Base-by-base conservation (phyloP, 1,140 invertebrate species). In the Wasmannia auropunctata region DNA sequence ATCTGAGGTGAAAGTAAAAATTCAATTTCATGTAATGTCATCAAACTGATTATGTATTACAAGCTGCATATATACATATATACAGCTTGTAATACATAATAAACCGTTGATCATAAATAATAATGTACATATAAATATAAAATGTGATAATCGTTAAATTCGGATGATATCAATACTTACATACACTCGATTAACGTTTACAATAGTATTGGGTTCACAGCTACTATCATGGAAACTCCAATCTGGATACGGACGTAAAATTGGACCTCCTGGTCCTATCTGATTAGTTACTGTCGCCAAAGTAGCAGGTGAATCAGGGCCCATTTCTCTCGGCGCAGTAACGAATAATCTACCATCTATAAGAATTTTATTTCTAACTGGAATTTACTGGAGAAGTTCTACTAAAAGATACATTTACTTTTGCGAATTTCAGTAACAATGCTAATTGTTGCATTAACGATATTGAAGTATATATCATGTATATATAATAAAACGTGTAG, bases 221-320 rank as follows among this genome's bases (percentile, higher is more conserved):
- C 19, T 51, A 54, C 2, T 54, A 11, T 28, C n/a, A 22, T 60
- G 40, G 72, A 60, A 85, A n/a, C 1, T 19, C 83, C 72, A 85
- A 43, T 56, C 5, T 43, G 83, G 83, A 85, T 85, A 85, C 4
- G 83, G 83, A 11, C 10, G 14, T 22, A 77, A 22, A 60, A 77
- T 43, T 14, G 46, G 70, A 65, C 72, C 46, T 10, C 60, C 83
- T 16, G 11, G 11, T 19, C 43, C n/a, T 2, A 7, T 65, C 22
- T 76, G 11, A 0, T 65, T 2, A n/a, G 34, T 60, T 62, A 85
- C 31, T 3, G 22, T 56, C 34, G 19, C 22, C 19, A 85, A 2
- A 40, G 34, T 67, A 16, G 60, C 72, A 4, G 83, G 72, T 40
- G 22, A 58, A 76, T 6, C 10, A 25, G 22, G 3, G 40, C 83